phyloP scores from a whole-genome alignment of 2,888 invertebrate species.

The Tachina grossa region DNA sequence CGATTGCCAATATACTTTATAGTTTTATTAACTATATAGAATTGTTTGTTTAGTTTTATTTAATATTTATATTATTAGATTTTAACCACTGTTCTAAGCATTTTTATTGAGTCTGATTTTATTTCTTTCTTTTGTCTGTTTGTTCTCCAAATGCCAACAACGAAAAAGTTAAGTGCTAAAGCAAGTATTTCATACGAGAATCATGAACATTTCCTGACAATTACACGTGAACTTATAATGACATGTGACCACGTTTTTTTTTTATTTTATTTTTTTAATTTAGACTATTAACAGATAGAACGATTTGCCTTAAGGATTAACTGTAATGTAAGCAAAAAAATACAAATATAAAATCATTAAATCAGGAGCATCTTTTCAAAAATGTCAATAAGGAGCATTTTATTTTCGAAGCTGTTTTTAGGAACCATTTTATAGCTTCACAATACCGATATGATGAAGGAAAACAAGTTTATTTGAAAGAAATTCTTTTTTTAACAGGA shows the following conservation, averaged over 20 bases:
- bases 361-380: neutral
- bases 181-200: conserved; percentile 61
- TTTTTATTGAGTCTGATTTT: conserved; percentile 46
- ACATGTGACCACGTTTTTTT: conserved; percentile 68
- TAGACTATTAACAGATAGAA: conserved; percentile 17
- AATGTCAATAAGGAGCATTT: neutral
- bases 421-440: neutral
- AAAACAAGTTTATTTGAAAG: too few relatives aligned
- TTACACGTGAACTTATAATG: conserved; percentile 70
- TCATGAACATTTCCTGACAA: conserved; percentile 71
- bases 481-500: too few relatives aligned
- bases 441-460: too few relatives aligned
- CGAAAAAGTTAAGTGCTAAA: conserved; percentile 66
- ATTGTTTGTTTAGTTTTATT: conserved; percentile 26
- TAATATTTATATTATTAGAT: conserved; percentile 16
- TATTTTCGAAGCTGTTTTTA: too few relatives aligned
- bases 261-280: neutral
- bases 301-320: conserved; percentile 55
- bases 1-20: conserved; percentile 43
- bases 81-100: conserved; percentile 57
- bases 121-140: conserved; percentile 1
- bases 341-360: conserved; percentile 3
- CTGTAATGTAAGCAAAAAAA: conserved; percentile 15
- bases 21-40: conserved; percentile 33
- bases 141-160: conserved; percentile 55